phyloP scores from a whole-genome alignment of 2,888 invertebrate genomes.

The Anoplius nigerrimus region DNA sequence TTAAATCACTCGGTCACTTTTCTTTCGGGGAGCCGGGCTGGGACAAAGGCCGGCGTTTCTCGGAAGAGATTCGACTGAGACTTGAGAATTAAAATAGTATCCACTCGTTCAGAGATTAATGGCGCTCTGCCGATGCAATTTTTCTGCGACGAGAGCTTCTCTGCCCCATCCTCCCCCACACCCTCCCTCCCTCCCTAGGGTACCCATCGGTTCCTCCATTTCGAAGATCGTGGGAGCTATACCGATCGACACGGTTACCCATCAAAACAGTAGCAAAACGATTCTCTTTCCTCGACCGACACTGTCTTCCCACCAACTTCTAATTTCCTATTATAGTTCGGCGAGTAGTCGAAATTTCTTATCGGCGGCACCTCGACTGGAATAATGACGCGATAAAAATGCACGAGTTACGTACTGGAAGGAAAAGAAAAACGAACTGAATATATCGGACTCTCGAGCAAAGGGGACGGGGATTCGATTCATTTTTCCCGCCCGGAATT shows the following conservation, averaged over 20 bases:
- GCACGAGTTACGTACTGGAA: background rate
- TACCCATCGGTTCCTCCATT: too few relatives aligned
- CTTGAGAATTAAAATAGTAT: slow-evolving; percentile 71
- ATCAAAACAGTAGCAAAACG: too few relatives aligned
- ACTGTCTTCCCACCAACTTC: background rate
- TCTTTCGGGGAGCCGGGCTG: slow-evolving; percentile 61
- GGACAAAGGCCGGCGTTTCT: slow-evolving; percentile 68
- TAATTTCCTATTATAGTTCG: background rate
- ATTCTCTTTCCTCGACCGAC: background rate
- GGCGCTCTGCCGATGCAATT: slow-evolving; percentile 65
- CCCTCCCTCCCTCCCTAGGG: background rate
- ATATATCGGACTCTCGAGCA: background rate
- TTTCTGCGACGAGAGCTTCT: slow-evolving; percentile 57
- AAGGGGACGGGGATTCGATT: background rate
- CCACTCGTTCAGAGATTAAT: slow-evolving; percentile 69
- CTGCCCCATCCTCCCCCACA: slow-evolving; percentile 12
- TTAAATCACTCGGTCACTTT: slow-evolving; percentile 66
- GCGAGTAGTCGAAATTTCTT: background rate
- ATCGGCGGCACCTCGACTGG: background rate
- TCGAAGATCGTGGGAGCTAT: too few relatives aligned
- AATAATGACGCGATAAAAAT: slow-evolving; percentile 9
- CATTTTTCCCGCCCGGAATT: too few relatives aligned
- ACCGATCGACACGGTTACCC: too few relatives aligned
- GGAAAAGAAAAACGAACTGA: background rate
- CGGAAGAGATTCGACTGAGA: slow-evolving; percentile 62